A percentile compares a stretch with the other conserved stretches of the same genome.
Conservation (phyloP, 2,888 invertebrate species). For the Euclidia mi region DNA sequence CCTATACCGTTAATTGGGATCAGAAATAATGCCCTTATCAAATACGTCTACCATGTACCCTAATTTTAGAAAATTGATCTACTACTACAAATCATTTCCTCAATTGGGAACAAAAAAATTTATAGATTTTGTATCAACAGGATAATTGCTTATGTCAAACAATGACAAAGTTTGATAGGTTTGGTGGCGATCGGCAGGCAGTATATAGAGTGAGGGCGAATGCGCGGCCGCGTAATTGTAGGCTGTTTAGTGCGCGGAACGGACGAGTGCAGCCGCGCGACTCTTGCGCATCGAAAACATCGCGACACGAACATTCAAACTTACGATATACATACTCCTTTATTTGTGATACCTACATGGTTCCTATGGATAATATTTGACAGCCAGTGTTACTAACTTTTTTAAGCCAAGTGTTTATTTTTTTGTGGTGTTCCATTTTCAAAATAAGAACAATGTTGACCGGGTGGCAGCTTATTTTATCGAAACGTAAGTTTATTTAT, state of each 20-base stretch:
- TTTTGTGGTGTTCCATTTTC: constrained; percentile 46
- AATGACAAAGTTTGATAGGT: constrained; percentile 38
- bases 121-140: constrained; percentile 50
- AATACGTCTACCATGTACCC: too few relatives aligned
- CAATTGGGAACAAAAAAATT: constrained; percentile 34
- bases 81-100: constrained; percentile 46
- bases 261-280: constrained; percentile 52
- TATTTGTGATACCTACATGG: constrained; percentile 53
- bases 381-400: constrained; percentile 40
- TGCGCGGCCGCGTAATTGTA: constrained; percentile 81
- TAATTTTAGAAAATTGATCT: background rate
- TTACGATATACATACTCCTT: constrained; percentile 33
- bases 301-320: too few relatives aligned
- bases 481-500: constrained; percentile 79
- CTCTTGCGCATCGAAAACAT: constrained; percentile 49
- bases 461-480: constrained; percentile 83
- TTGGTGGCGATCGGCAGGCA: constrained; percentile 46
- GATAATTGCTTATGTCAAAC: constrained; percentile 48
- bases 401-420: constrained; percentile 40
- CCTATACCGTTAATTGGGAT: too few relatives aligned
- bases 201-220: constrained; percentile 77
- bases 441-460: constrained; percentile 74
- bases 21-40: too few relatives aligned
- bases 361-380: constrained; percentile 53
- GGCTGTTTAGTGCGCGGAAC: constrained; percentile 60